phyloP scores from a whole-genome alignment of 2,888 invertebrate species.

The Pachydiplax longipennis region DNA sequence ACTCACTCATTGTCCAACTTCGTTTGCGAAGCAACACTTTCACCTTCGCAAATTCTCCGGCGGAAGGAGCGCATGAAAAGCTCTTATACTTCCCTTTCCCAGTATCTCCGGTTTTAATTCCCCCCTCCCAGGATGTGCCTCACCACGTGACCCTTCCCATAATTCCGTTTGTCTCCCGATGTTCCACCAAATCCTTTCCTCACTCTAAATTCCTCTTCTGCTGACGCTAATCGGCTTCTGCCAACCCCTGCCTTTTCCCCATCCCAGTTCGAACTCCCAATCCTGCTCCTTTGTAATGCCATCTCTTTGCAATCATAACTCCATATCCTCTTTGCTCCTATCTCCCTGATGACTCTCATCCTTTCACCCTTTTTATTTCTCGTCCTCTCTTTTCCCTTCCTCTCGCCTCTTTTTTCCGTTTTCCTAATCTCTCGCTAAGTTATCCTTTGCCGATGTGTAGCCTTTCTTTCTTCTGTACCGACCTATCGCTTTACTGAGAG shows the following conservation, averaged over 20 bases:
- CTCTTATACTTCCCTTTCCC: not conserved
- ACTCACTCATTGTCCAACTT: not conserved
- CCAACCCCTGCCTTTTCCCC: not conserved
- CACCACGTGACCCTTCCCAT: conserved; percentile 21
- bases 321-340: not conserved
- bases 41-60: not conserved
- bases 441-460: not conserved
- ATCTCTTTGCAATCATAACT: not conserved
- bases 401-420: not conserved
- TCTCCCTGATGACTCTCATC: not conserved
- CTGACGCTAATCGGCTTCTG: conserved; percentile 33
- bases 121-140: not conserved
- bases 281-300: not conserved
- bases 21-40: not conserved
- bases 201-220: conserved; percentile 23
- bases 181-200: conserved; percentile 29
- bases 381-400: not conserved
- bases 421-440: not conserved
- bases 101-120: not conserved
- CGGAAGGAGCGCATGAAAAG: not conserved
- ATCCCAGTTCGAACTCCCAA: not conserved
- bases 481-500: not conserved
- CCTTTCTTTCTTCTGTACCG: not conserved
- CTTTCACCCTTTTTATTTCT: not conserved
- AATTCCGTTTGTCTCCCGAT: conserved; percentile 37